Evolutionary conservation across 2,113 vertebrate species (phyloP), one percentile per base, ranked within the genome.

Genomic region (Pleuronectes platessa): DNA sequence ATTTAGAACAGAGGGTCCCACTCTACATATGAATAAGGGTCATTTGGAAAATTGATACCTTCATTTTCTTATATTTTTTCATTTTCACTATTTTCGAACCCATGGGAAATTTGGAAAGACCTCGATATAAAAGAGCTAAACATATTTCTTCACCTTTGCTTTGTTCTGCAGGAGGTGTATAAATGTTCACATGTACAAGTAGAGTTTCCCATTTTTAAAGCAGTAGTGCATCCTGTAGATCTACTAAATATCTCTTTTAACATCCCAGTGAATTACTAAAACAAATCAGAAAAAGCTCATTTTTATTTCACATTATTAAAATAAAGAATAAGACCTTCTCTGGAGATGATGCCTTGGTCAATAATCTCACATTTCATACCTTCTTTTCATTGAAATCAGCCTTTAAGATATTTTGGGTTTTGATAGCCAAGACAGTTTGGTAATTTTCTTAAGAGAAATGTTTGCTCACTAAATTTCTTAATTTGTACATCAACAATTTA

Each of bases 11-110:
- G 81, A 79, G 35, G 68, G 71, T 90, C 86, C 80, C 87, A 68
- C 80, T 91, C 58, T 90, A 76, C 92, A 92, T 95, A 91, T 93
- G 92, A 93, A 90, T 87, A 92, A 92, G 86, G 75, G 84, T 92
- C 73, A 79, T 91, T 94, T 94, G 84, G 74, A 86, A 83, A 94
- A 93, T 79, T 86, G 74, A 89, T 89, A 90, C 62, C 61, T 89
- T 88, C 75, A 63, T 87, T 89, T 87, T 82, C 61, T 56, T 82
- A 81, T 51, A 82, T 88, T 81, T 87, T 51, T 53, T 56, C 73
- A 66, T 87, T 88, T 86, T 68, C 68, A 27, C 63, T 73, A 21
- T 55, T 81, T 49, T 79, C 72, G 27, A 76, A 67, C 55, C 68
- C 69, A 55, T 68, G 35, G 59, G 20, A 81, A 49, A 76, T 81